Evolutionary conservation across 2,113 vertebrate genomes (phyloP).

Genomic region (Paradoxurus hermaphroditus): DNA sequence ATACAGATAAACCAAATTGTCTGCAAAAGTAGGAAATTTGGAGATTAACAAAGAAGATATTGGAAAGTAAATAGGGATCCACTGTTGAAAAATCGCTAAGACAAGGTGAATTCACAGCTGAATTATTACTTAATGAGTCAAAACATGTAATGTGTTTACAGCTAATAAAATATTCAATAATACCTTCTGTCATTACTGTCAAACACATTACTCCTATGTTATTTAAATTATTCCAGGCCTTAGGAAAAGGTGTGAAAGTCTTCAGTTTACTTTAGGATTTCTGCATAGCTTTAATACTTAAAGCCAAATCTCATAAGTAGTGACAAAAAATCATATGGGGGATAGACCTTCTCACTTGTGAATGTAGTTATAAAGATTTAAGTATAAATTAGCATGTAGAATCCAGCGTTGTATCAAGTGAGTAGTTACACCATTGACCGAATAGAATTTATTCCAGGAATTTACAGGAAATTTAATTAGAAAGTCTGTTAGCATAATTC

Average conservation of each 20-base stretch:
- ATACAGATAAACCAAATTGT: neutral
- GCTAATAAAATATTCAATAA: neutral
- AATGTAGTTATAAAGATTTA: neutral
- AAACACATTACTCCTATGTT: neutral
- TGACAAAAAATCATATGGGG: neutral
- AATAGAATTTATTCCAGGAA: neutral
- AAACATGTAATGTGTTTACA: neutral
- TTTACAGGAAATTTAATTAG: constrained; percentile 8
- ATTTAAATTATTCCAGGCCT: neutral
- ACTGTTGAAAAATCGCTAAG: neutral
- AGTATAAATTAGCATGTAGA: neutral
- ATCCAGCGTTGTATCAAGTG: neutral
- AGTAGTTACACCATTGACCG: neutral
- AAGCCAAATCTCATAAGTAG: neutral
- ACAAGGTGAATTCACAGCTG: neutral
- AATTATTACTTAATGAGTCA: neutral
- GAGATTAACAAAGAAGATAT: neutral
- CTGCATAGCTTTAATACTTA: neutral
- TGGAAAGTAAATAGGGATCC: neutral
- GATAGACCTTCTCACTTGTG: neutral
- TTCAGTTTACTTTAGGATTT: constrained; percentile 4
- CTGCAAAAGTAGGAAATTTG: neutral
- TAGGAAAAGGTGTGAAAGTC: neutral
- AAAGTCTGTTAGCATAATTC: neutral
- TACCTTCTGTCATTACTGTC: neutral